A percentile compares a stretch with the other conserved stretches of the same genome.
Conservation (phyloP, 2,113 vertebrate species). For the Melanostigma gelatinosum region DNA sequence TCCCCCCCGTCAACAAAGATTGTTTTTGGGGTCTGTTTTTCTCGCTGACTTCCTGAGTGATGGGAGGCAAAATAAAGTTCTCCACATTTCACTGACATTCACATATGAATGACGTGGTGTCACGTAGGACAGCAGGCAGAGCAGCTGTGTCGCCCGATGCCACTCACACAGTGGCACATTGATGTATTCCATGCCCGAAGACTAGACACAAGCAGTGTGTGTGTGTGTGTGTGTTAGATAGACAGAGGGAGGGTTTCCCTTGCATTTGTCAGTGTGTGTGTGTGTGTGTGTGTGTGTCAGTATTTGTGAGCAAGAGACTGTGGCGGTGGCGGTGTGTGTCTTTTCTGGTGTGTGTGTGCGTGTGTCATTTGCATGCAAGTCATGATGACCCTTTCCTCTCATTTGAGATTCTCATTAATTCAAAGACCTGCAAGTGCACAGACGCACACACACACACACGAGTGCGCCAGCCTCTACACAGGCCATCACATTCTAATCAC, state of each 20-base stretch:
- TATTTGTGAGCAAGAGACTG: background rate
- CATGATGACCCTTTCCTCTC: conserved; percentile 70
- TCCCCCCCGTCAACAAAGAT: background rate
- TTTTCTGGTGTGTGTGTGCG: conserved; percentile 28
- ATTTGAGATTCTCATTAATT: conserved; percentile 76
- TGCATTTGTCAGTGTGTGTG: background rate
- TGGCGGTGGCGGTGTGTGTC: background rate
- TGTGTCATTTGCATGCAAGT: conserved; percentile 73
- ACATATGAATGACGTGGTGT: conserved; percentile 43
- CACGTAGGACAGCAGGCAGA: conserved; percentile 53
- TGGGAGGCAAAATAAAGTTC: background rate
- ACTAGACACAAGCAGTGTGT: conserved; percentile 9
- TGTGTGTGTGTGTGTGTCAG: background rate
- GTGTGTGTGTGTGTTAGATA: background rate
- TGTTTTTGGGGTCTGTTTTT: conserved; percentile 16
- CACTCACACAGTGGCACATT: conserved; percentile 34
- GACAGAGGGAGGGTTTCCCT: background rate
- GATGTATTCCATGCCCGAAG: conserved; percentile 28
- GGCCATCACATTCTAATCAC: conserved; percentile 74
- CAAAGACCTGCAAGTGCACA: conserved; percentile 40
- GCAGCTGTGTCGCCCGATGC: conserved; percentile 46
- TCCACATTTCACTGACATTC: conserved; percentile 16
- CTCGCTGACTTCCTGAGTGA: conserved; percentile 32
- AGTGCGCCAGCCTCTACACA: conserved; percentile 15
- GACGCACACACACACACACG: conserved; percentile 14